Evolutionary conservation across 2,113 vertebrate species (phyloP).

Genomic region (Ceyx margarethae): DNA sequence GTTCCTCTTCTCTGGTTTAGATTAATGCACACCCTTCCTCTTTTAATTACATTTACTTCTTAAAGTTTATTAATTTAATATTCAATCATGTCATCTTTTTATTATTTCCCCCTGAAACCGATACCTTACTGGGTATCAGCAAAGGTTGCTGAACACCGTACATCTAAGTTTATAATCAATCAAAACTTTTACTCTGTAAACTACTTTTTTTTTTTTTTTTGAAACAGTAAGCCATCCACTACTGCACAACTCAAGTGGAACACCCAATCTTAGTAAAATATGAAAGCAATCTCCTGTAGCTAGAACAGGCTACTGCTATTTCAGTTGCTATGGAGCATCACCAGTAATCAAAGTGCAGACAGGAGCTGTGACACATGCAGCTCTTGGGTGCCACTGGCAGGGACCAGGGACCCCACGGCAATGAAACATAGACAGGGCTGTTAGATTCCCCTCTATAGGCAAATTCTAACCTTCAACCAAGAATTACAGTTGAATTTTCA

Average conservation of each 20-base stretch:
- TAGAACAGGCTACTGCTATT: constrained; percentile 56
- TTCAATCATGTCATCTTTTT: constrained; percentile 19
- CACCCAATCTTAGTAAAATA: constrained; percentile 69
- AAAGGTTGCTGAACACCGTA: constrained; percentile 20
- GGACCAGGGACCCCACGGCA: not conserved
- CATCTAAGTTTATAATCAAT: constrained; percentile 20
- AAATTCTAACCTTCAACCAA: not conserved
- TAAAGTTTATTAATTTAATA: constrained; percentile 16
- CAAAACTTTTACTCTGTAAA: constrained; percentile 32
- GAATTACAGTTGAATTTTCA: constrained; percentile 20
- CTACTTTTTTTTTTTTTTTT: not conserved
- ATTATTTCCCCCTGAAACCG: not conserved
- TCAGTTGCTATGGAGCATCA: constrained; percentile 58
- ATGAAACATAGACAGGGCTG: not conserved
- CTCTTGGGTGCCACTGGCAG: not conserved
- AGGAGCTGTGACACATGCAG: not conserved
- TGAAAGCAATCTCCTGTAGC: constrained; percentile 60
- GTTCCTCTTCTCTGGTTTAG: not conserved
- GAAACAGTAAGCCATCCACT: constrained; percentile 42
- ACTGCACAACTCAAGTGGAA: constrained; percentile 66
- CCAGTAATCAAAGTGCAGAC: constrained; percentile 61
- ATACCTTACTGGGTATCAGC: constrained; percentile 12
- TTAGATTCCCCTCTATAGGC: not conserved
- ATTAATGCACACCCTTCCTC: not conserved
- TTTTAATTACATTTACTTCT: not conserved